Percentiles rank a stretch among this genome's conserved stretches.
These are phyloP conservation scores for Hypocryptadius cinnamomeus DNA, from an alignment of 2,113 vertebrate genomes.

Conservation along the genomic window DNA sequence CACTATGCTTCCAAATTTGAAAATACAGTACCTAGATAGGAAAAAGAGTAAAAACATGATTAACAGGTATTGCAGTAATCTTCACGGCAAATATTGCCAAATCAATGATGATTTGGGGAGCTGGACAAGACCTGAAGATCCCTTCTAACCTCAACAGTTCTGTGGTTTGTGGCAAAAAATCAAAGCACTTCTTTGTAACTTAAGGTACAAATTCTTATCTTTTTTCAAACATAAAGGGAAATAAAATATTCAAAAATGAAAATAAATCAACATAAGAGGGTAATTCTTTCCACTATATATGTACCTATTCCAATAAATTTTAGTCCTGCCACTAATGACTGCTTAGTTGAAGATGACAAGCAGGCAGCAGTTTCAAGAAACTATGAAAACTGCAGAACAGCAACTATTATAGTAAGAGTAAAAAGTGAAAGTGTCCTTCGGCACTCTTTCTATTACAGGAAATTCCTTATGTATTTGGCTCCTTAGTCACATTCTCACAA, in stretches of 20 bases:
- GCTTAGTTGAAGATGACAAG: neutral
- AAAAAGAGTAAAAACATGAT: neutral
- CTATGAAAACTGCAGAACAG: neutral
- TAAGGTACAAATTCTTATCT: neutral
- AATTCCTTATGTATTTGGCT: neutral
- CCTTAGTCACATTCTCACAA: neutral
- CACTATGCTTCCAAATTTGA: neutral
- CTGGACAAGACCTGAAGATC: neutral
- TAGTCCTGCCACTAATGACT: neutral
- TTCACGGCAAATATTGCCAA: neutral
- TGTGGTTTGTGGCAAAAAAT: neutral
- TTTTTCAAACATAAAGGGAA: neutral
- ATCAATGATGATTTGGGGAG: neutral
- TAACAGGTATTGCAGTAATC: neutral
- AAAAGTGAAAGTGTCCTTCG: neutral
- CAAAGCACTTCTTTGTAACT: neutral
- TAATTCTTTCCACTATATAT: neutral
- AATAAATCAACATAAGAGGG: neutral
- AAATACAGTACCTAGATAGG: neutral
- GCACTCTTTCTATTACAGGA: neutral
- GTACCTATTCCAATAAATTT: neutral
- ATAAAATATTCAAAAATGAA: neutral
- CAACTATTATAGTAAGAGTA: neutral
- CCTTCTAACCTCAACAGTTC: neutral
- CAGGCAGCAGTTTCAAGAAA: neutral